A percentile compares a stretch with the other conserved stretches of the same genome.
Evolutionary conservation across 1,140 invertebrate genomes (phyloP).

Genomic region (Anoplolepis gracilipes): DNA sequence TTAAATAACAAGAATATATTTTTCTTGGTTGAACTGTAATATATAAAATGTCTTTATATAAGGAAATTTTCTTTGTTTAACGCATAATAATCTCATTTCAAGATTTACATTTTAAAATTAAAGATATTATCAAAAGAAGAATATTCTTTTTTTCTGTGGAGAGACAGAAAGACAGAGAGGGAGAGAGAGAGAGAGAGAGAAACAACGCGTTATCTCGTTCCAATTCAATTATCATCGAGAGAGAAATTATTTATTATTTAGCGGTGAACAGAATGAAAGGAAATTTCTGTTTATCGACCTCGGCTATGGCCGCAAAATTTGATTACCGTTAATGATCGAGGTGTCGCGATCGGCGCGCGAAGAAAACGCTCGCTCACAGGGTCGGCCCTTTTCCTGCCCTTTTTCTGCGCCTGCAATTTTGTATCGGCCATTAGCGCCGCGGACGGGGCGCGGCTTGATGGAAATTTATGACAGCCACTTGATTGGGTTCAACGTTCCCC

Average conservation of each 20-base stretch:
- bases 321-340: slow-evolving; percentile 49
- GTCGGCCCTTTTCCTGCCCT: slow-evolving; percentile 16
- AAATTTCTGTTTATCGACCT: slow-evolving; percentile 7
- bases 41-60: no score
- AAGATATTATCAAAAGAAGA: no score
- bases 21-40: no score
- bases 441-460: slow-evolving; percentile 78
- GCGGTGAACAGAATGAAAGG: background rate
- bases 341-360: slow-evolving; percentile 44
- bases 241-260: slow-evolving; percentile 14
- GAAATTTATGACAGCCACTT: slow-evolving; percentile 84
- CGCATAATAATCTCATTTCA: no score
- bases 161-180: no score
- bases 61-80: no score
- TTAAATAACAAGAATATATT: no score
- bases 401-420: slow-evolving; percentile 68
- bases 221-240: background rate
- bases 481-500: slow-evolving; percentile 84
- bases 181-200: no score
- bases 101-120: no score
- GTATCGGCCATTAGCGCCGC: slow-evolving; percentile 73
- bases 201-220: background rate
- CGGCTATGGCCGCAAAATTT: slow-evolving; percentile 8
- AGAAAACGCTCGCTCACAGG: slow-evolving; percentile 24
- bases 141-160: no score